Base-by-base conservation (phyloP, 2,888 invertebrate species). In the Timema cristinae region DNA sequence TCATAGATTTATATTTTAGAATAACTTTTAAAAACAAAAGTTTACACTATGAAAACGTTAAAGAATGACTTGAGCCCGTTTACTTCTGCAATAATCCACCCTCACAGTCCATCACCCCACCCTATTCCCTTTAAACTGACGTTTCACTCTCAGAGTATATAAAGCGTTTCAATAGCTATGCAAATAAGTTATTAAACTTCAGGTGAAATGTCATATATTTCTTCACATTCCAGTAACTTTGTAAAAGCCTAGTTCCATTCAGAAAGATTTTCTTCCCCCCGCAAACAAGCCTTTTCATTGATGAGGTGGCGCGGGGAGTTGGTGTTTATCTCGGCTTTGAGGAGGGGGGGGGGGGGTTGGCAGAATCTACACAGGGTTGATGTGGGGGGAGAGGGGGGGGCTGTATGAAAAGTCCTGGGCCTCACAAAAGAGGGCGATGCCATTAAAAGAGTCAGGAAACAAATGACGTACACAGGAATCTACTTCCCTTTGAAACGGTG, bases 381-480 rank as follows among this genome's bases (percentile, higher is more conserved):
- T 52, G 68, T 13, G 11, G 10, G 54, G 54, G 54, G 15, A 7
- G 63, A 16, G 52, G 6, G 32, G 11, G 50, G 16, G 32, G 66
- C 6, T 7, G 5, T 16, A 50, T 16, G 69, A 10, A 13, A 15
- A 11, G 56, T 15, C 15, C 32, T 32, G 32, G 32, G 32, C 32
- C 32, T 32, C 32, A 5, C 49, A 51, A 32, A 67, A 47, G 68
- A 15, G 52, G 61, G 71, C 63, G 67, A 63, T 66, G 69, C 72
- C 72, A 72, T 72, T 72, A 69, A 72, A 71, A 71, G 71, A 59
- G 67, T 47, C 63, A 66, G 73, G 70, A 70, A 79, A 81, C 80
- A 81, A 81, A 81, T 81, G 81, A 79, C 80, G 77, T 80, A 81
- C 81, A 81, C 75, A 79, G 80, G 79, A 80, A 81, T 78, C 78